Evolutionary conservation across 2,113 vertebrate species (phyloP).

Genomic region (Pampusana beccarii): DNA sequence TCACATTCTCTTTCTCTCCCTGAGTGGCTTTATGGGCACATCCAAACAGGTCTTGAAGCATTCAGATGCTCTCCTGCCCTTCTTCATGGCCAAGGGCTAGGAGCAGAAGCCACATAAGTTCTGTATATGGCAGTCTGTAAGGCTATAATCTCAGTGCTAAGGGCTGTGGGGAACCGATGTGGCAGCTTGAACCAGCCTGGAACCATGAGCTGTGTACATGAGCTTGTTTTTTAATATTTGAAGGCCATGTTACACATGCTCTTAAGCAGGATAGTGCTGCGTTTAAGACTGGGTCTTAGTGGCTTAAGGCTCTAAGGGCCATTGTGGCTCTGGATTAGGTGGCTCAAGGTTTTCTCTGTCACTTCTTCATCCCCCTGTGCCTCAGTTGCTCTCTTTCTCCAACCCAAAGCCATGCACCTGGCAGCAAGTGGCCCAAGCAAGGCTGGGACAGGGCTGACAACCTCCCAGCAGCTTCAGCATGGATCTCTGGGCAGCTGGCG

Average conservation of each 20-base stretch:
- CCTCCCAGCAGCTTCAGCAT: not conserved
- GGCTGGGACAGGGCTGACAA: not conserved
- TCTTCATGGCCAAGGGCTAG: not conserved
- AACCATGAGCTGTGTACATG: not conserved
- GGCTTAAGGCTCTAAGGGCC: not conserved
- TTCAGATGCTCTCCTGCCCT: not conserved
- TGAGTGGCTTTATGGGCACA: not conserved
- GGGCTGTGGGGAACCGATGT: not conserved
- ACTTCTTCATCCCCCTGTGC: not conserved
- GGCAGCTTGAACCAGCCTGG: not conserved
- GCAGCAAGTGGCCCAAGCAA: not conserved
- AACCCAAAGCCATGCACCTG: not conserved
- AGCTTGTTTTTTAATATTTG: not conserved
- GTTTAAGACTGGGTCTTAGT: not conserved
- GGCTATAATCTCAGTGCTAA: not conserved
- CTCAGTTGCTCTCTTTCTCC: not conserved
- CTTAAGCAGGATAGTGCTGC: not conserved
- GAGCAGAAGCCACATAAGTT: not conserved
- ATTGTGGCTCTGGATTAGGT: not conserved
- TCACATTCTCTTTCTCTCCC: not conserved
- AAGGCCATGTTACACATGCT: fast-evolving
- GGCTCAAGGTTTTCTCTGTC: not conserved
- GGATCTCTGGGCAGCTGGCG: not conserved
- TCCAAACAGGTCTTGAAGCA: not conserved
- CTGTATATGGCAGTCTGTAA: not conserved